Evolutionary conservation across 2,113 vertebrate species (phyloP).

Genomic region (Proterorhinus semilunaris): DNA sequence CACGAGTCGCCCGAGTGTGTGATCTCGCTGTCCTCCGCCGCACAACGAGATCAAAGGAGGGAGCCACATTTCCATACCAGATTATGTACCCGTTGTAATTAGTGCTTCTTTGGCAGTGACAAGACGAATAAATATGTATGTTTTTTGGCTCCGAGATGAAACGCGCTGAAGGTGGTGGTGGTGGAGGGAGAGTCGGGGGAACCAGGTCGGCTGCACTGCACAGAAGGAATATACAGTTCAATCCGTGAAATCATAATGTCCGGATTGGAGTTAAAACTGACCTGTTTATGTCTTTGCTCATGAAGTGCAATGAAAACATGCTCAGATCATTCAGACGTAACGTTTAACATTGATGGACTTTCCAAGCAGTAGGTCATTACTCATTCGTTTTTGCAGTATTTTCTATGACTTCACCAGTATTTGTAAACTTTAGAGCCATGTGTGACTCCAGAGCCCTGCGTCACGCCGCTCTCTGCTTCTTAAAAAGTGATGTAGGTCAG

Average conservation of each 20-base stretch:
- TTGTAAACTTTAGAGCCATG: too few relatives aligned
- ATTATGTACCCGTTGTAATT: conserved; percentile 76
- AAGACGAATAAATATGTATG: conserved; percentile 48
- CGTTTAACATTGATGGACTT: too few relatives aligned
- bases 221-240: not conserved
- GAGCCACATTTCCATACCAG: conserved; percentile 64
- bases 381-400: too few relatives aligned
- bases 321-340: too few relatives aligned
- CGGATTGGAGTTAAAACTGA: not conserved
- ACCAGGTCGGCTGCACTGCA: conserved; percentile 55
- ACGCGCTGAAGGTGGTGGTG: conserved; percentile 41
- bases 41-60: conserved; percentile 68
- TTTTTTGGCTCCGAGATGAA: conserved; percentile 59
- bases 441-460: too few relatives aligned
- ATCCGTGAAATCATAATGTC: too few relatives aligned
- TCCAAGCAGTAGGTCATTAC: too few relatives aligned
- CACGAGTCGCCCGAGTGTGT: conserved; percentile 57
- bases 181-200: conserved; percentile 47
- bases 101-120: conserved; percentile 56
- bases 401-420: too few relatives aligned
- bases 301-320: too few relatives aligned
- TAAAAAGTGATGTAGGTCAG: too few relatives aligned
- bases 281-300: too few relatives aligned
- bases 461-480: too few relatives aligned
- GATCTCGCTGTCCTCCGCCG: conserved; percentile 56